phyloP scores from a whole-genome alignment of 2,888 invertebrate genomes.

The Orthosia gothica region DNA sequence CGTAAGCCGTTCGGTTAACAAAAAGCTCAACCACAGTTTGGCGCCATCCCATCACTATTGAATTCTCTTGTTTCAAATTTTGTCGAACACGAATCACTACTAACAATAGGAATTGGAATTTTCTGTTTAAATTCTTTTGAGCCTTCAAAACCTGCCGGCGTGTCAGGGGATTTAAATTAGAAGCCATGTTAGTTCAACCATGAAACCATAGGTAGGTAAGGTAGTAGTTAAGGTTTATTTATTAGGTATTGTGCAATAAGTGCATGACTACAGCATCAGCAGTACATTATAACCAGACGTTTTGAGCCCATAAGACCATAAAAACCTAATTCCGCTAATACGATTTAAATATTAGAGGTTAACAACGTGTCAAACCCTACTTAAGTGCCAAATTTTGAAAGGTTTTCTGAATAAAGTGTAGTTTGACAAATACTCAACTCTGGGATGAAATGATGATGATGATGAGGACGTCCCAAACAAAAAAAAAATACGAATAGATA shows the following conservation, averaged over 20 bases:
- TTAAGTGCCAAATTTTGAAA: too few species aligned
- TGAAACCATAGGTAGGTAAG: conserved; percentile 14
- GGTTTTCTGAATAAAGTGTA: too few species aligned
- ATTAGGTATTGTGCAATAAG: not conserved
- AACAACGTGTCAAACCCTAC: too few species aligned
- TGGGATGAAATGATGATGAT: too few species aligned
- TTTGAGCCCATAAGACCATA: too few species aligned
- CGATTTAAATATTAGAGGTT: too few species aligned
- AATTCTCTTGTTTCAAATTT: conserved; percentile 34
- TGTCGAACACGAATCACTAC: conserved; percentile 24
- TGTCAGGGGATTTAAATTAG: conserved; percentile 6
- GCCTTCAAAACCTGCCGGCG: conserved; percentile 20
- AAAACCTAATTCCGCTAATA: too few species aligned
- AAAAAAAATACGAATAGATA: too few species aligned
- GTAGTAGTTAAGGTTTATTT: conserved; percentile 3
- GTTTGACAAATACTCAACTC: too few species aligned
- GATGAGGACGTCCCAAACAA: not conserved
- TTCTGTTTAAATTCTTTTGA: conserved; percentile 43
- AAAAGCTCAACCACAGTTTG: conserved; percentile 30
- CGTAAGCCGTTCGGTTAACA: conserved; percentile 20
- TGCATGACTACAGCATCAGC: conserved; percentile 4
- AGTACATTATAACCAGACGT: too few species aligned
- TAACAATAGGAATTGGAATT: conserved; percentile 51
- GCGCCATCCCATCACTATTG: conserved; percentile 46
- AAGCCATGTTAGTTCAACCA: conserved; percentile 19